A percentile compares a stretch with the other conserved stretches of the same genome.
Evolutionary conservation across 1,140 invertebrate species (phyloP).

Genomic region (Drosophila rhopaloa): DNA sequence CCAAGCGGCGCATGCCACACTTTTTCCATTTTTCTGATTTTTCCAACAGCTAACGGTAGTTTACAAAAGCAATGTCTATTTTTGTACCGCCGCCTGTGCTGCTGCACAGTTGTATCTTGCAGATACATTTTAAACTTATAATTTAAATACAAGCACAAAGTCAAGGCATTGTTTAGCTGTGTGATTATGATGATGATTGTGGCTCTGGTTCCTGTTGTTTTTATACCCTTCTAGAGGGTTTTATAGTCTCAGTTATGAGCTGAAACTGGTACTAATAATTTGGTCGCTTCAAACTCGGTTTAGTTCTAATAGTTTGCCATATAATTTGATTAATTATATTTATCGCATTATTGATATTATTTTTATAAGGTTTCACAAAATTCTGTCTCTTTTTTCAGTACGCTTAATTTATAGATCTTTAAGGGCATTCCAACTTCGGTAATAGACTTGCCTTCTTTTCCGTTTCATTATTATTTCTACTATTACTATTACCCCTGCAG

Average conservation of each 20-base stretch:
- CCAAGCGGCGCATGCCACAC: constrained; percentile 57
- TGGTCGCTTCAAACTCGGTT: too few relatives aligned
- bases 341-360: too few relatives aligned
- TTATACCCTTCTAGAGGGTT: constrained; percentile 1
- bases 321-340: too few relatives aligned
- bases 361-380: too few relatives aligned
- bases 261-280: too few relatives aligned
- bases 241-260: not conserved
- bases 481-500: constrained; percentile 35
- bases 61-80: constrained; percentile 73
- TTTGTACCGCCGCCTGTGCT: constrained; percentile 48
- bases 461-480: not conserved
- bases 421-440: not conserved
- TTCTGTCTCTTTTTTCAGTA: not conserved
- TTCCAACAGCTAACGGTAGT: constrained; percentile 72
- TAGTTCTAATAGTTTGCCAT: too few relatives aligned
- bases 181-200: constrained; percentile 57
- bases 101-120: constrained; percentile 55
- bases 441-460: not conserved
- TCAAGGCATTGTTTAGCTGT: constrained; percentile 71
- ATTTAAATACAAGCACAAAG: constrained; percentile 82
- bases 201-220: constrained; percentile 35
- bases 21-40: constrained; percentile 15
- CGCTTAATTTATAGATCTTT: not conserved
- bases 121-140: constrained; percentile 75